These are phyloP conservation scores for Tachuris rubrigastra DNA, from an alignment of 2,113 vertebrate genomes.

Conservation along the genomic window DNA sequence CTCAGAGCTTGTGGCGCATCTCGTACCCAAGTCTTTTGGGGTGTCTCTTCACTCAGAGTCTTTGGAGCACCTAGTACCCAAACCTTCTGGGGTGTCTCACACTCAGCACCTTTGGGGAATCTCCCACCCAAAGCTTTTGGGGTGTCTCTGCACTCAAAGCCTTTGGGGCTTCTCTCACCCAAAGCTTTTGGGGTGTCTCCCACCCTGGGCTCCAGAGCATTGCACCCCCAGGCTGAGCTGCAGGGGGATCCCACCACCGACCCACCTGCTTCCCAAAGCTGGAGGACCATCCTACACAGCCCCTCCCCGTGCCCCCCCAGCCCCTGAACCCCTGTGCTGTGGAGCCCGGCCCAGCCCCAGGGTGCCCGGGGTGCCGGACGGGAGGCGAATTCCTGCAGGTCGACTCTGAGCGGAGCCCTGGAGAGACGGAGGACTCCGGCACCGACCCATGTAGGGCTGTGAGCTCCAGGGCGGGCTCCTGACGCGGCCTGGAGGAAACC, in stretches of 20 bases:
- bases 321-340: rapidly evolving
- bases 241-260: rapidly evolving
- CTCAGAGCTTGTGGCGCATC: too few species aligned
- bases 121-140: background rate
- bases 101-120: background rate
- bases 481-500: constrained; percentile 48
- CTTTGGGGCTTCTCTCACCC: background rate
- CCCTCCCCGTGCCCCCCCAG: background rate
- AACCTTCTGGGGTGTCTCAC: background rate
- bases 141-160: background rate
- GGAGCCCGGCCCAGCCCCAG: background rate
- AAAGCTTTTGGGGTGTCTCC: background rate
- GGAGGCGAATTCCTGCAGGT: constrained; percentile 33
- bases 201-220: background rate
- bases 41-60: background rate
- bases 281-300: background rate
- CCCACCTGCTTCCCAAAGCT: background rate
- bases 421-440: constrained; percentile 9
- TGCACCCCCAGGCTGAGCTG: background rate
- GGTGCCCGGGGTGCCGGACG: background rate
- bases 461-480: constrained; percentile 63
- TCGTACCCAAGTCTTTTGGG: background rate
- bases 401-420: background rate
- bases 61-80: rapidly evolving
- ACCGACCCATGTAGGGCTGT: constrained; percentile 68